phyloP scores from a whole-genome alignment of 1,140 invertebrate genomes.

The Homalodisca vitripennis region DNA sequence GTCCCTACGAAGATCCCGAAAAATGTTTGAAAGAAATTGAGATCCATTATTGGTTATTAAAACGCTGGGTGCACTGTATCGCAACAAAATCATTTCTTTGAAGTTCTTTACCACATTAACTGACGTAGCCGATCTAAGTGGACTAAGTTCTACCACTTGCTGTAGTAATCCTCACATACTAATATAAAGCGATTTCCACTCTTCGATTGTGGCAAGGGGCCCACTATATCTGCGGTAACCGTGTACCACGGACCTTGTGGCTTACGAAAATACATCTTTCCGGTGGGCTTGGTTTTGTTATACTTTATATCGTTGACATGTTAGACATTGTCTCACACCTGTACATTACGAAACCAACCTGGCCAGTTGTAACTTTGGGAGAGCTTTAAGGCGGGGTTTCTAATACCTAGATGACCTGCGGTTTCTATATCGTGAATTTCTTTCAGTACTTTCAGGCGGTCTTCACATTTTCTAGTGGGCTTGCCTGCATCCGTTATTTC shows the following conservation, averaged over 20 bases:
- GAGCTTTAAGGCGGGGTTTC: neutral
- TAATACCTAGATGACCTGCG: neutral
- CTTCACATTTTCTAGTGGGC: too few relatives aligned
- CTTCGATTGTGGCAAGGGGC: neutral
- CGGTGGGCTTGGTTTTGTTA: neutral
- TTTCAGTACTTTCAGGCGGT: neutral
- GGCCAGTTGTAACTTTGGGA: neutral
- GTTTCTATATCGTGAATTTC: neutral
- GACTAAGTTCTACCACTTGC: neutral
- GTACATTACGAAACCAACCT: neutral
- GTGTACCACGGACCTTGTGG: neutral
- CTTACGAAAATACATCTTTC: slow-evolving; percentile 10
- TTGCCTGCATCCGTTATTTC: too few relatives aligned
- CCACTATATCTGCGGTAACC: neutral
- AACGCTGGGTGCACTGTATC: neutral
- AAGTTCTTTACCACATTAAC: neutral
- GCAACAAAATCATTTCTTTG: neutral
- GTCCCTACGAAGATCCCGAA: neutral
- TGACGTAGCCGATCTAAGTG: neutral
- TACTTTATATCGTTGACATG: neutral
- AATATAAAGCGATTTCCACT: neutral
- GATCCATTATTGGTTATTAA: neutral
- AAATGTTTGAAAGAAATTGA: neutral
- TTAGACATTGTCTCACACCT: neutral
- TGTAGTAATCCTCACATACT: neutral